Evolutionary conservation across 2,113 vertebrate species (phyloP).

Genomic region (Cochlearius cochlearius): DNA sequence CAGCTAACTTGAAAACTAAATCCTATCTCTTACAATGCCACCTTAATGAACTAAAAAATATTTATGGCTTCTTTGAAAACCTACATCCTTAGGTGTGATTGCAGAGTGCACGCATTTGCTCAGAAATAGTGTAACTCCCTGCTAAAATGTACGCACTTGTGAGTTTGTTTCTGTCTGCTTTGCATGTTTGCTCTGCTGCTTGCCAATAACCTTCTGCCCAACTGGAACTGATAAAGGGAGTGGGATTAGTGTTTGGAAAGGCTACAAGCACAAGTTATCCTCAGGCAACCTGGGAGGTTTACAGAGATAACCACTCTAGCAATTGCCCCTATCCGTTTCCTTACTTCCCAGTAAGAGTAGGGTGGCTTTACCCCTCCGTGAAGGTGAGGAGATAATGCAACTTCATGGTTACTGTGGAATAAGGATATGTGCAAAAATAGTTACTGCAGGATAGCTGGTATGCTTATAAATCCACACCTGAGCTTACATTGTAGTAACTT

Average conservation of each 20-base stretch:
- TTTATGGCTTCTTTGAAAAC: neutral
- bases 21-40: neutral
- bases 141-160: neutral
- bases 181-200: neutral
- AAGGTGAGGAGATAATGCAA: neutral
- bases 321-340: neutral
- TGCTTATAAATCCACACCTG: neutral
- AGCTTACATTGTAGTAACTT: neutral
- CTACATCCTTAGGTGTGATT: neutral
- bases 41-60: neutral
- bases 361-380: neutral
- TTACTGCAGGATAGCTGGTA: neutral
- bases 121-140: neutral
- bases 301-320: neutral
- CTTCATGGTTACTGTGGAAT: neutral
- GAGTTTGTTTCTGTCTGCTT: neutral
- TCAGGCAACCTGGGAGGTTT: neutral
- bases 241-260: neutral
- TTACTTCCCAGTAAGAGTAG: neutral
- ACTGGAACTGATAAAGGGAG: neutral
- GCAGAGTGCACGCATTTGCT: neutral
- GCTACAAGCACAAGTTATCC: neutral
- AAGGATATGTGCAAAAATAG: neutral
- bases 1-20: constrained; percentile 1
- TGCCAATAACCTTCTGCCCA: neutral